A percentile compares a stretch with the other conserved stretches of the same genome.
Conservation (phyloP, 2,113 vertebrate species). For the Leptobrachium ailaonicum region DNA sequence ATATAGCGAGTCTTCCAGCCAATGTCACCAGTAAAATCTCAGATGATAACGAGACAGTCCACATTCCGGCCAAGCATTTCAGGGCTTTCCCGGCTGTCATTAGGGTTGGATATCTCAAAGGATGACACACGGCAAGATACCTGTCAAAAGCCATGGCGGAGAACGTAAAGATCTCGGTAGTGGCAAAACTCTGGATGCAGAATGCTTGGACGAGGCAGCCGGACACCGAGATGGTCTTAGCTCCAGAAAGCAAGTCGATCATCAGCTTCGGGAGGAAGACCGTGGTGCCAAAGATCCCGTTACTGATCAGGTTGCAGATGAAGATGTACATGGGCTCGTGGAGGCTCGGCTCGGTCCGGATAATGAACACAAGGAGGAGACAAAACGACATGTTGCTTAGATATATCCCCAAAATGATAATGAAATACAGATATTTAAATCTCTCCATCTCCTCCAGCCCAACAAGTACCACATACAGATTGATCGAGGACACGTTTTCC, state of each 20-base stretch:
- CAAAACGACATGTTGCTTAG: background rate
- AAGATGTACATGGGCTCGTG: constrained; percentile 21
- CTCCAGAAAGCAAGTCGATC: background rate
- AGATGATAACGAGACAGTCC: background rate
- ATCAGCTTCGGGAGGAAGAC: constrained; percentile 9
- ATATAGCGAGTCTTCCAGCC: background rate
- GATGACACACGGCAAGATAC: constrained; percentile 6
- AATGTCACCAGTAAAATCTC: background rate
- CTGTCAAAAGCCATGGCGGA: constrained; percentile 8
- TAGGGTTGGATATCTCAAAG: background rate
- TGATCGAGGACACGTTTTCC: background rate
- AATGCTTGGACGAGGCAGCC: background rate
- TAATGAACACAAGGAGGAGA: background rate
- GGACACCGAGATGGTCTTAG: background rate
- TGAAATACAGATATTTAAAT: background rate
- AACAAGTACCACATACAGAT: background rate
- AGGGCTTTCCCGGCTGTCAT: background rate
- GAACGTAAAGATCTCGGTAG: background rate
- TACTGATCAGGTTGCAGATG: background rate
- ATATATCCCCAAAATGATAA: background rate
- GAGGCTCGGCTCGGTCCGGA: background rate
- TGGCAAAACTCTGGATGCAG: background rate
- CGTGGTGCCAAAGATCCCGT: background rate
- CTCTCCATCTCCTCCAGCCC: constrained; percentile 4
- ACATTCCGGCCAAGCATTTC: background rate